These are phyloP conservation scores for Xiphias gladius DNA, from an alignment of 2,113 vertebrate genomes.

Conservation along the genomic window DNA sequence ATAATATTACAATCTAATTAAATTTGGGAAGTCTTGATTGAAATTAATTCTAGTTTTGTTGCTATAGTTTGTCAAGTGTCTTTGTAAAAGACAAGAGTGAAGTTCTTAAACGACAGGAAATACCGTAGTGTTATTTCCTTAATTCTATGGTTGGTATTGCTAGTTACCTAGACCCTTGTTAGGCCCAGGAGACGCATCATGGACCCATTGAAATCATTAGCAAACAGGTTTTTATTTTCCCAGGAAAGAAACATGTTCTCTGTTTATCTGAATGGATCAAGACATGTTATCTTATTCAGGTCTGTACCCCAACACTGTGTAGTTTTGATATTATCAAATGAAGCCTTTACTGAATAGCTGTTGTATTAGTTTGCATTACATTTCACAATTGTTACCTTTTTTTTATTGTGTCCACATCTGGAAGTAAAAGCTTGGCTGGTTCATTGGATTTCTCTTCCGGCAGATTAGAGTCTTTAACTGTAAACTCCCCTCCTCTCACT, in stretches of 20 bases:
- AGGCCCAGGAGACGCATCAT: background rate
- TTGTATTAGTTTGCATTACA: background rate
- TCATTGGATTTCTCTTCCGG: constrained; percentile 40
- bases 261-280: background rate
- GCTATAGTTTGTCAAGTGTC: background rate
- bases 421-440: constrained; percentile 22
- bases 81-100: background rate
- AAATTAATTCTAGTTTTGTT: background rate
- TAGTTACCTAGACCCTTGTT: background rate
- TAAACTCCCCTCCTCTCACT: constrained; percentile 27
- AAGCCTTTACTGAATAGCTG: background rate
- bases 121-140: background rate
- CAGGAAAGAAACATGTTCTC: background rate
- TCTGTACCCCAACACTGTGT: background rate
- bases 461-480: constrained; percentile 31
- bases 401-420: background rate
- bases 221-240: background rate
- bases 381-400: background rate
- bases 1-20: background rate
- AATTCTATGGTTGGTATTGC: background rate
- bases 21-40: background rate
- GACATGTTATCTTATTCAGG: background rate
- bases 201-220: background rate
- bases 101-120: background rate
- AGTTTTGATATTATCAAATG: background rate